Evolutionary conservation across 64 coral and sea anemone genomes (phyloP), one percentile per base, ranked within the genome.

Genomic region (Pocillopora damicornis): DNA sequence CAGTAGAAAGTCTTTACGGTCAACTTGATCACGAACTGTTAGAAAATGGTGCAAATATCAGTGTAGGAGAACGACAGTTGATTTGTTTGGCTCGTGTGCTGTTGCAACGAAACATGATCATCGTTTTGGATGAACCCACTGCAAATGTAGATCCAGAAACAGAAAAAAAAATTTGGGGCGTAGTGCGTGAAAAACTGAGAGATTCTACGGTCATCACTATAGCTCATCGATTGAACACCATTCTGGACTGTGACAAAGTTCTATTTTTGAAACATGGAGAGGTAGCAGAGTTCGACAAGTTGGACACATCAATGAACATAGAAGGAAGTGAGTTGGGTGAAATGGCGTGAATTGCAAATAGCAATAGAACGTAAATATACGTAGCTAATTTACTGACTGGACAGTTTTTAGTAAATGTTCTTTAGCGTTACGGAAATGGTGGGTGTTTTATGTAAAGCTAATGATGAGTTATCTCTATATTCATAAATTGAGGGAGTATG

Each of bases 211-310:
- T 89, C 61, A 73, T 89, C 12, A 89, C 88, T 0, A 72, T 89
- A 37, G 88, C 88, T 15, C 88, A 89, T 81, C 88, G 76, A 62
- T 81, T 89, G 35, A 81, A 79, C 18, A 89, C 77, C 68, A 77
- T 89, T 1, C 66, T 56, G 9, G 76, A 80, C 51, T 89, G 45
- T 37, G 60, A 81, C 15, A 89, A 89, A 37, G 45, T 89, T 25
- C 35, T 88, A 61, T 75, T 88, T 11, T 76, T 88, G 30, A 16
- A 77, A 26, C 17, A 37, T 22, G 73, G 87, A 13, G 51, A 79
- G 60, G 63, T 60, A 15, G 37, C 64, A 7, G 87, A 78, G 5
- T 88, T 88, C 11, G 87, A 88, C 75, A 62, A 34, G 13, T 13
- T 4, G 61, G 61, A 51, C 42, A 4, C 42, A 51, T 51, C 7